Conservation (phyloP, 2,888 invertebrate species). For the Arge pagana region DNA sequence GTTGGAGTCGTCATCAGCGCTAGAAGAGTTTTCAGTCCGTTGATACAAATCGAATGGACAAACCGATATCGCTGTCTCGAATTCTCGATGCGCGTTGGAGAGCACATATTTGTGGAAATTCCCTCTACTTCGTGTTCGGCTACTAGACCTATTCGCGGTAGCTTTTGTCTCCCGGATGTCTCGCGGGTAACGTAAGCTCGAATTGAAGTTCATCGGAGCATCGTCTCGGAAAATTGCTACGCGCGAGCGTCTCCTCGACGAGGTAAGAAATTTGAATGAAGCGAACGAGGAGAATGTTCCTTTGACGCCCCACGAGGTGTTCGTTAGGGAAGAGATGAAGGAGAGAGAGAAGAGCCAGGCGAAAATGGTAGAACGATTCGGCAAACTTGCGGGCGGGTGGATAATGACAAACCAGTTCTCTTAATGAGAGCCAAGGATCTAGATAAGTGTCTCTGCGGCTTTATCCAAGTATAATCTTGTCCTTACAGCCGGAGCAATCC, state of each 20-base stretch:
- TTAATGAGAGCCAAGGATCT: constrained; percentile 39
- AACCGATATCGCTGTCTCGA: too few relatives aligned
- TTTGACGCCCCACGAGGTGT: neutral
- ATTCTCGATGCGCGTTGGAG: too few relatives aligned
- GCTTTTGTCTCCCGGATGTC: constrained; percentile 10
- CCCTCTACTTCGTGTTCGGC: too few relatives aligned
- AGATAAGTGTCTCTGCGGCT: constrained; percentile 29
- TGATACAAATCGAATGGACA: too few relatives aligned
- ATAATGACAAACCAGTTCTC: constrained; percentile 38
- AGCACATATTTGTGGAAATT: too few relatives aligned
- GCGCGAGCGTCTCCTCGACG: neutral
- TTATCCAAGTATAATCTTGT: constrained; percentile 10
- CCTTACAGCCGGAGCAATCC: neutral
- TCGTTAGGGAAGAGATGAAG: neutral
- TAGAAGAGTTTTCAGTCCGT: too few relatives aligned
- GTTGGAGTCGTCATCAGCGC: too few relatives aligned
- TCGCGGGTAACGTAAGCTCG: constrained; percentile 7
- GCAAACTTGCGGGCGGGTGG: constrained; percentile 14
- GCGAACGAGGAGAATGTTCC: neutral
- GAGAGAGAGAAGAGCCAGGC: too few relatives aligned
- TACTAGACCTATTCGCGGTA: too few relatives aligned
- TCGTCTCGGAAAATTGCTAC: constrained; percentile 3
- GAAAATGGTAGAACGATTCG: constrained; percentile 4
- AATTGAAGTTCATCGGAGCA: constrained; percentile 1
- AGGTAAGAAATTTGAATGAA: neutral